phyloP scores from a whole-genome alignment of 2,888 invertebrate genomes.

The Epistrophe eligans region DNA sequence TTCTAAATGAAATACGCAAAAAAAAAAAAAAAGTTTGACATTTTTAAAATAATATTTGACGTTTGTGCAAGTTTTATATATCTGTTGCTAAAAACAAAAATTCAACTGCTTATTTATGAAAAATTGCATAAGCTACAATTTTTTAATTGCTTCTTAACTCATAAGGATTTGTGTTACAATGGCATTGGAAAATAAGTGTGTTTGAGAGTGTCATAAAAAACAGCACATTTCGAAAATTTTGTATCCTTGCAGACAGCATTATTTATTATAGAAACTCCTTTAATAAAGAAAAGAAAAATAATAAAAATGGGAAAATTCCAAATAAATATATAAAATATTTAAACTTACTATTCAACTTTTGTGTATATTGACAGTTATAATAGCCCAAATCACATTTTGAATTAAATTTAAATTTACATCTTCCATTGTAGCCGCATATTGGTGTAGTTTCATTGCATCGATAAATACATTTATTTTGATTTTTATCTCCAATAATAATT shows the following conservation, averaged over 20 bases:
- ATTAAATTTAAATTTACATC: slow-evolving; percentile 42
- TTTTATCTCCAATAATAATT: neutral
- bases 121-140: no score
- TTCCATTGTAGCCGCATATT: slow-evolving; percentile 42
- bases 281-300: neutral
- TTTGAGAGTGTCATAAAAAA: slow-evolving; percentile 15
- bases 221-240: slow-evolving; percentile 8
- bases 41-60: no score
- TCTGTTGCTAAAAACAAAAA: no score
- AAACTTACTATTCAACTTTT: slow-evolving; percentile 24
- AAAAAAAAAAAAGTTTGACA: no score
- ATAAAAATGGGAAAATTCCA: neutral
- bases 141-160: no score
- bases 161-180: neutral
- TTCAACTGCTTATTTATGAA: no score
- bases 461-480: slow-evolving; percentile 14
- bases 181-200: slow-evolving; percentile 30
- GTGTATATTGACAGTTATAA: slow-evolving; percentile 51
- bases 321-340: neutral
- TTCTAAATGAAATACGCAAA: no score
- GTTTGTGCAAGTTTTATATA: no score
- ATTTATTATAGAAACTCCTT: slow-evolving; percentile 17
- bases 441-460: slow-evolving; percentile 19
- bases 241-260: slow-evolving; percentile 2
- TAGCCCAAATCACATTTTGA: slow-evolving; percentile 44